A percentile compares a stretch with the other conserved stretches of the same genome.
These are phyloP conservation scores for Eulemur coronatus DNA, from an alignment of 2,797 vertebrate species.

Conservation along the genomic window DNA sequence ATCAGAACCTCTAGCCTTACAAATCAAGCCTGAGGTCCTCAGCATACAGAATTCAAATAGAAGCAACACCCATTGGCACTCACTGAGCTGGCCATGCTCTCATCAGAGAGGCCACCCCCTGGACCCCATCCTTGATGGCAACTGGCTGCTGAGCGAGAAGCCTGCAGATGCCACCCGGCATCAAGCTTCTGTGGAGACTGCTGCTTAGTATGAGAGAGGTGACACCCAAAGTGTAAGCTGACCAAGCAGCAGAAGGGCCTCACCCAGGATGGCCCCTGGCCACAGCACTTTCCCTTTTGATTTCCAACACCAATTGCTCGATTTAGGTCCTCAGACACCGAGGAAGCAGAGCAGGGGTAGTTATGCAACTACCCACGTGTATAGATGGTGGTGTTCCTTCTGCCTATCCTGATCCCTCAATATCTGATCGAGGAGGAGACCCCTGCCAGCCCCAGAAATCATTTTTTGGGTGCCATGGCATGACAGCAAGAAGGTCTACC, in stretches of 20 bases:
- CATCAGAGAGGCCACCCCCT: fast-evolving
- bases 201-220: not conserved
- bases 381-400: not conserved
- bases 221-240: not conserved
- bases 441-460: not conserved
- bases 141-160: not conserved
- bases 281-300: not conserved
- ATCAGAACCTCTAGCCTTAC: not conserved
- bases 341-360: not conserved
- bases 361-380: not conserved
- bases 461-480: fast-evolving
- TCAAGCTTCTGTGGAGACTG: not conserved
- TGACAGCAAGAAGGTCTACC: no score
- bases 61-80: not conserved
- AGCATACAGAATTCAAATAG: not conserved
- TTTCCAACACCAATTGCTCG: not conserved
- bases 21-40: not conserved
- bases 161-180: not conserved
- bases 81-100: not conserved
- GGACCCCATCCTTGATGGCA: not conserved
- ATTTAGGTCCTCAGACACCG: not conserved
- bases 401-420: not conserved
- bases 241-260: not conserved
- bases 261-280: not conserved
- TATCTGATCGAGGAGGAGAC: not conserved